Percentiles rank a stretch among this genome's conserved stretches.
Conservation (phyloP, 2,113 vertebrate species). For the Daboia siamensis region DNA sequence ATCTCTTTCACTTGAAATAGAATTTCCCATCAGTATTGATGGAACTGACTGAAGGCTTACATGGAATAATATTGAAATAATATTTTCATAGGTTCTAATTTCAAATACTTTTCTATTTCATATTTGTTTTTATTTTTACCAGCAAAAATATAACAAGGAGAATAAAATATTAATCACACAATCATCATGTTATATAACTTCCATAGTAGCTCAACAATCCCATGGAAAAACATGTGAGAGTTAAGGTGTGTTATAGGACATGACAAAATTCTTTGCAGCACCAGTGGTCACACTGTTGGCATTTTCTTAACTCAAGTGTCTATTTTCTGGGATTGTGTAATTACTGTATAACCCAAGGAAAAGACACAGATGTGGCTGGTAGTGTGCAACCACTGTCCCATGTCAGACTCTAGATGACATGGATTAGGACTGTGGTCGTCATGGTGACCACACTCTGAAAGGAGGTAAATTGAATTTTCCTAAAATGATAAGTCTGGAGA, state of each 20-base stretch:
- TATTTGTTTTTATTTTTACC: neutral
- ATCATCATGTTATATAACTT: neutral
- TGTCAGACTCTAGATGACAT: neutral
- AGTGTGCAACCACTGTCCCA: neutral
- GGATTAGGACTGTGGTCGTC: neutral
- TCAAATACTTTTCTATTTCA: neutral
- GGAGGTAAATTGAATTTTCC: neutral
- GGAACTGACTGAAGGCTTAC: neutral
- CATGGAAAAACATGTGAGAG: neutral
- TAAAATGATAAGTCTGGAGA: neutral
- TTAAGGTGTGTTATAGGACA: neutral
- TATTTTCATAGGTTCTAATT: neutral
- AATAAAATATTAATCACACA: neutral
- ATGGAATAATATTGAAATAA: conserved; percentile 9
- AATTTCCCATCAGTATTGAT: neutral
- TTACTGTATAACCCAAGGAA: neutral
- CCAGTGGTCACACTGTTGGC: neutral
- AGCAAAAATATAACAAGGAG: neutral
- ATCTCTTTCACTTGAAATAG: neutral
- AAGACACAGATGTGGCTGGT: neutral
- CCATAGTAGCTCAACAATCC: neutral
- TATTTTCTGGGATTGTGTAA: neutral
- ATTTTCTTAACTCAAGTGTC: neutral
- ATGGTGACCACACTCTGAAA: neutral
- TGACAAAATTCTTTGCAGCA: neutral